Evolutionary conservation across 2,113 vertebrate genomes (phyloP).

Genomic region (Pseudois nayaur): DNA sequence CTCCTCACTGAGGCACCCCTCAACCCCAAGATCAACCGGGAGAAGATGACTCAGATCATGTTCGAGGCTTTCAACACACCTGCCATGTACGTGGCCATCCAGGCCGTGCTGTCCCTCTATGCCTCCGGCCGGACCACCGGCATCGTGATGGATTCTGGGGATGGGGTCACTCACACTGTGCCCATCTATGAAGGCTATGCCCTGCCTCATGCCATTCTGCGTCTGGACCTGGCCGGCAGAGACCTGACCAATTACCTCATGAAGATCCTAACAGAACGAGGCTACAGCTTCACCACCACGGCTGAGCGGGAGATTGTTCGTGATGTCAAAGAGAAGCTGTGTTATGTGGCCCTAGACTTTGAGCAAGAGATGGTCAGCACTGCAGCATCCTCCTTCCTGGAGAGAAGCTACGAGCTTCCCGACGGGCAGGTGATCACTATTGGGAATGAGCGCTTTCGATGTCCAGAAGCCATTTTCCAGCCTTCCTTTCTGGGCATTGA

Average conservation of each 20-base stretch:
- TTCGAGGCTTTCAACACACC: conserved; percentile 85
- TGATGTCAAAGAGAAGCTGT: conserved; percentile 82
- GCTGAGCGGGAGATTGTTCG: conserved; percentile 80
- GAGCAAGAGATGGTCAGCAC: conserved; percentile 80
- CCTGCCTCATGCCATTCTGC: conserved; percentile 73
- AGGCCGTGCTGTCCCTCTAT: conserved; percentile 80
- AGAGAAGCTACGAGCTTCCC: conserved; percentile 80
- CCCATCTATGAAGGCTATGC: conserved; percentile 80
- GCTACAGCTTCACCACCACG: conserved; percentile 79
- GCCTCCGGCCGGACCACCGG: conserved; percentile 79
- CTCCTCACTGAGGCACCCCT: conserved; percentile 80
- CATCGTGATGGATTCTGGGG: conserved; percentile 81
- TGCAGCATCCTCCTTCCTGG: conserved; percentile 67
- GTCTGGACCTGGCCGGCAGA: conserved; percentile 76
- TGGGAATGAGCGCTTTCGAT: conserved; percentile 78
- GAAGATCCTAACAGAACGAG: conserved; percentile 79
- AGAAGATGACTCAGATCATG: conserved; percentile 88
- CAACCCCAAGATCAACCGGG: conserved; percentile 79
- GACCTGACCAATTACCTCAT: conserved; percentile 82
- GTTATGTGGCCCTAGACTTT: conserved; percentile 76
- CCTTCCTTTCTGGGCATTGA: conserved; percentile 80
- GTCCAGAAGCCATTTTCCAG: conserved; percentile 81
- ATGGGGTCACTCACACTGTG: conserved; percentile 79
- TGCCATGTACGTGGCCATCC: conserved; percentile 82
- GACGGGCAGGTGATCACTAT: conserved; percentile 83